Evolutionary conservation across 2,113 vertebrate species (phyloP).

Genomic region (Ophiodon elongatus): DNA sequence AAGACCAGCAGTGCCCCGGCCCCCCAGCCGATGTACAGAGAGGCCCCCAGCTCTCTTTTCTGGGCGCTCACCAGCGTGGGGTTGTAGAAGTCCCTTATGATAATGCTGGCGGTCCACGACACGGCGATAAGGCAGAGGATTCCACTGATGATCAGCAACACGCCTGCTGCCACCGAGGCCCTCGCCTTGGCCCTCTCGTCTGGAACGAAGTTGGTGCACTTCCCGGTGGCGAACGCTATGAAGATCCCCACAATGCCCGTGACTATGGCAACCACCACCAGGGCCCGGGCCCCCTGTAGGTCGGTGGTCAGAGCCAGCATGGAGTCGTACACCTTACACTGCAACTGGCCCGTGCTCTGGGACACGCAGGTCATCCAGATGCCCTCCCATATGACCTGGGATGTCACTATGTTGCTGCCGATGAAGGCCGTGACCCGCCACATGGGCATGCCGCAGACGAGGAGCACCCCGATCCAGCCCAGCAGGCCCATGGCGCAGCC

Average conservation of each 20-base stretch:
- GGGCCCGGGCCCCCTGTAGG: constrained; percentile 78
- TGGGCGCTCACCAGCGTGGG: constrained; percentile 54
- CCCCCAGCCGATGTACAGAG: constrained; percentile 91
- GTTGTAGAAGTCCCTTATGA: constrained; percentile 91
- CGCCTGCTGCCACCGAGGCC: constrained; percentile 83
- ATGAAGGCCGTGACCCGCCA: constrained; percentile 82
- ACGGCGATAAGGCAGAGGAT: constrained; percentile 87
- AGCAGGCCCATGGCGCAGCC: constrained; percentile 70
- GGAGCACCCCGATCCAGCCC: constrained; percentile 75
- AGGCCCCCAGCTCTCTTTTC: constrained; percentile 85
- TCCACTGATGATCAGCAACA: constrained; percentile 86
- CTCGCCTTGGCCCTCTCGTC: constrained; percentile 85
- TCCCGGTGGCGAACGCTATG: constrained; percentile 75
- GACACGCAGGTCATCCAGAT: constrained; percentile 82
- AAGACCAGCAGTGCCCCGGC: constrained; percentile 84
- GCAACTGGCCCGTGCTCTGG: constrained; percentile 83
- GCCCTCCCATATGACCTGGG: constrained; percentile 82
- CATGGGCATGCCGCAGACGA: constrained; percentile 73
- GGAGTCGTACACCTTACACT: constrained; percentile 83
- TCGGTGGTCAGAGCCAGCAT: constrained; percentile 75
- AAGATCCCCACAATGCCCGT: constrained; percentile 75
- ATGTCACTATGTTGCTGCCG: constrained; percentile 78
- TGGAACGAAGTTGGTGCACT: constrained; percentile 93
- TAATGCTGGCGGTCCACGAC: constrained; percentile 89
- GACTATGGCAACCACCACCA: constrained; percentile 87